These are phyloP conservation scores for Colius striatus DNA, from an alignment of 2,113 vertebrate genomes.

Conservation along the genomic window DNA sequence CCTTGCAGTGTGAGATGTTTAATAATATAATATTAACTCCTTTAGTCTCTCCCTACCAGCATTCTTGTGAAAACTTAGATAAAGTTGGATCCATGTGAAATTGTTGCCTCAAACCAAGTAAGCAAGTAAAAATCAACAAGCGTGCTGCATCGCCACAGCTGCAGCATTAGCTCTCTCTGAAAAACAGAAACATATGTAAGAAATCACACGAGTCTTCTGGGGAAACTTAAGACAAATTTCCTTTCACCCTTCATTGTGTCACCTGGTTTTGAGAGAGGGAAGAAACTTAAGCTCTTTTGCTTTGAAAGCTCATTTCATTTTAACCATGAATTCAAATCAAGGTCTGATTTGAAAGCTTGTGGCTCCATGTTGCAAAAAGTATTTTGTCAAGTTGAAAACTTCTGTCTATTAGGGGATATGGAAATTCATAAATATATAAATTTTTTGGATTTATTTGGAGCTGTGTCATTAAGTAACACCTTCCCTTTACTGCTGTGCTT, in stretches of 20 bases:
- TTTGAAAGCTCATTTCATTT: neutral
- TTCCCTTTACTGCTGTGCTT: neutral
- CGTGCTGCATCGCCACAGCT: neutral
- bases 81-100: neutral
- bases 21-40: conserved; percentile 27
- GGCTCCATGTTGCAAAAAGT: neutral
- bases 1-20: conserved; percentile 27
- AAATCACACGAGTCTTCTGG: neutral
- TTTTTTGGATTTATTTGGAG: neutral
- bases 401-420: neutral
- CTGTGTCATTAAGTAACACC: neutral
- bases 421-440: neutral
- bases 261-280: neutral
- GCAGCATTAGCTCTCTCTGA: neutral
- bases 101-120: neutral
- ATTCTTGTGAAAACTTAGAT: neutral
- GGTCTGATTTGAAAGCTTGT: neutral
- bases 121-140: neutral
- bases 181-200: neutral
- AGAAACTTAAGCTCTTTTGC: neutral
- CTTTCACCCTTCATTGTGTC: neutral
- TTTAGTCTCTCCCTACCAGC: neutral
- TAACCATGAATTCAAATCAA: neutral
- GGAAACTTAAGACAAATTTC: neutral
- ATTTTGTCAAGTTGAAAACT: neutral